phyloP scores from a whole-genome alignment of 2,797 vertebrate genomes.

The Lindbergichthys nudifrons region DNA sequence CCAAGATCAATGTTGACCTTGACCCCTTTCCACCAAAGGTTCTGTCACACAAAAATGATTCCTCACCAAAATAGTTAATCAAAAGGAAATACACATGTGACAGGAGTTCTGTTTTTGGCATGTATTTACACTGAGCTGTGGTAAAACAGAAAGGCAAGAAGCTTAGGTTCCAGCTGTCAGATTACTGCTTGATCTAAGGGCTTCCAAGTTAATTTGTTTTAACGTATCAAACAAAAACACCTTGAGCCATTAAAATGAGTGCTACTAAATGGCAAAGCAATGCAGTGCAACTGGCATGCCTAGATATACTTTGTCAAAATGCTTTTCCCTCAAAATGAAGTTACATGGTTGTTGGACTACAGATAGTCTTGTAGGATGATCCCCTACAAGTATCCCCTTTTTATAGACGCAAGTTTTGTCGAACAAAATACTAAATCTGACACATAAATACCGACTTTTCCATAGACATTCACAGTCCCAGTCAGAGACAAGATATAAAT shows the following conservation, averaged over 20 bases:
- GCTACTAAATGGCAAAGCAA: conserved; percentile 18
- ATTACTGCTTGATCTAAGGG: conserved; percentile 44
- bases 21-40: background rate
- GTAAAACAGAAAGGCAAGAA: conserved; percentile 11
- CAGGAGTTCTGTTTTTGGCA: background rate
- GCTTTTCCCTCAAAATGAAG: conserved; percentile 11
- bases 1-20: background rate
- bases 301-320: conserved; percentile 24
- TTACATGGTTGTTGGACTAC: background rate
- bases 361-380: background rate
- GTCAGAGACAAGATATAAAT: background rate
- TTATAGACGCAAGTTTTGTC: background rate
- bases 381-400: background rate
- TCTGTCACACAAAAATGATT: conserved; percentile 6
- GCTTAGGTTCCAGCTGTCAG: conserved; percentile 43
- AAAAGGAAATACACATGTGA: background rate
- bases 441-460: background rate
- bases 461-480: background rate
- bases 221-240: conserved; percentile 37
- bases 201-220: conserved; percentile 44
- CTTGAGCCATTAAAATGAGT: conserved; percentile 22
- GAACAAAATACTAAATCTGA: background rate
- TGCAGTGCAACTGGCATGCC: conserved; percentile 39
- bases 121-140: conserved; percentile 7
- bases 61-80: background rate